Percentiles rank a stretch among this genome's conserved stretches.
Conservation (phyloP, 2,888 invertebrate genomes). For the Drosophila crucigera region DNA sequence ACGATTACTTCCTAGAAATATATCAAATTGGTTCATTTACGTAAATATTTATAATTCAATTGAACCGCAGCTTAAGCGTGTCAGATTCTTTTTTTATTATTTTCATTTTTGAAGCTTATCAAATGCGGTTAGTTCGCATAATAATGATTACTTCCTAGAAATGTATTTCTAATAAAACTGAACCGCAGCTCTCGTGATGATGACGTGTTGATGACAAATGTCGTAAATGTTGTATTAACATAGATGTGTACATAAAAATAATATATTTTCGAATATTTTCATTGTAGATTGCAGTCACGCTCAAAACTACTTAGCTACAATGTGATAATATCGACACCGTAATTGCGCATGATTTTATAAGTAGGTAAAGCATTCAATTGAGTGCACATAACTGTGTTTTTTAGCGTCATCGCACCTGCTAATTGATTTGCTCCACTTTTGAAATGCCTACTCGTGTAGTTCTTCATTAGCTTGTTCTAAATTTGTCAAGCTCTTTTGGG, state of each 20-base stretch:
- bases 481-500: constrained; percentile 26
- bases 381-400: constrained; percentile 71
- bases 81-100: not conserved
- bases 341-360: constrained; percentile 29
- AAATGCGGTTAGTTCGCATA: constrained; percentile 11
- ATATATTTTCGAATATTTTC: not conserved
- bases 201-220: constrained; percentile 14
- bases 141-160: not conserved
- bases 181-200: not conserved
- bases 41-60: not conserved
- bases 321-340: constrained; percentile 42
- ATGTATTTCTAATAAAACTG: constrained; percentile 11
- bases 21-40: too few species aligned
- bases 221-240: constrained; percentile 23
- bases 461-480: constrained; percentile 36
- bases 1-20: not conserved
- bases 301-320: constrained; percentile 37
- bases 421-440: constrained; percentile 68
- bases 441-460: constrained; percentile 1
- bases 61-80: not conserved
- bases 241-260: not conserved
- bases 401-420: constrained; percentile 58
- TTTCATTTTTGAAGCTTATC: constrained; percentile 4
- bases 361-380: constrained; percentile 56
- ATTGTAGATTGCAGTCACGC: not conserved